Evolutionary conservation across 2,797 vertebrate species (phyloP).

Genomic region (Smutsia temminckii): DNA sequence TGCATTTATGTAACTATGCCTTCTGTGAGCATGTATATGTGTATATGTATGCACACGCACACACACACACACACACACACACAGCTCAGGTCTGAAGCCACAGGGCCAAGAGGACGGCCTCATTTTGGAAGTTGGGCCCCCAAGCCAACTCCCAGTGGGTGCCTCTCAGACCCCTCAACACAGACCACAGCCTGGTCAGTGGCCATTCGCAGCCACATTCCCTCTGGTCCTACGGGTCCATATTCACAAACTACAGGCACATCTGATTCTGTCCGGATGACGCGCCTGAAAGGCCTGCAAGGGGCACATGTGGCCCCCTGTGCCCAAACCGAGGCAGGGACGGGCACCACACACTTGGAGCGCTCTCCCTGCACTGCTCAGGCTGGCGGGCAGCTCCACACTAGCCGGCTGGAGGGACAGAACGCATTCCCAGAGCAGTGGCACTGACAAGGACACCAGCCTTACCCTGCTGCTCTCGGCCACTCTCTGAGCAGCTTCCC

Average conservation of each 20-base stretch:
- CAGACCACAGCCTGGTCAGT: background rate
- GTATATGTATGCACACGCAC: too few species aligned
- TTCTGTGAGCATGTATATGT: too few species aligned
- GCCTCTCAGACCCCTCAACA: background rate
- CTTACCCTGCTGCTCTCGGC: constrained; percentile 93
- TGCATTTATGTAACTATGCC: too few species aligned
- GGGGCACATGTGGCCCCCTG: too few species aligned
- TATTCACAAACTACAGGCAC: too few species aligned
- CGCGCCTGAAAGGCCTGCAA: background rate
- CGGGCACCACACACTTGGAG: accelerated
- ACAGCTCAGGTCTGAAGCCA: background rate
- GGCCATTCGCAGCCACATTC: accelerated
- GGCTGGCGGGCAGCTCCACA: background rate
- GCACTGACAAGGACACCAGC: background rate
- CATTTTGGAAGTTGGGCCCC: background rate
- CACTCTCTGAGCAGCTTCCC: constrained; percentile 95
- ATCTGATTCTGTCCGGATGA: background rate
- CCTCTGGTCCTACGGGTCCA: accelerated
- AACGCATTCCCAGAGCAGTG: accelerated
- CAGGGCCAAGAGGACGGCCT: background rate
- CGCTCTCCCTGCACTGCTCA: accelerated
- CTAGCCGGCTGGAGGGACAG: background rate
- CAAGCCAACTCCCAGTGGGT: accelerated
- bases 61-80: background rate
- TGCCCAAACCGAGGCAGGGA: background rate